Evolutionary conservation across 2,113 vertebrate species (phyloP).

Genomic region (Barnardius zonarius): DNA sequence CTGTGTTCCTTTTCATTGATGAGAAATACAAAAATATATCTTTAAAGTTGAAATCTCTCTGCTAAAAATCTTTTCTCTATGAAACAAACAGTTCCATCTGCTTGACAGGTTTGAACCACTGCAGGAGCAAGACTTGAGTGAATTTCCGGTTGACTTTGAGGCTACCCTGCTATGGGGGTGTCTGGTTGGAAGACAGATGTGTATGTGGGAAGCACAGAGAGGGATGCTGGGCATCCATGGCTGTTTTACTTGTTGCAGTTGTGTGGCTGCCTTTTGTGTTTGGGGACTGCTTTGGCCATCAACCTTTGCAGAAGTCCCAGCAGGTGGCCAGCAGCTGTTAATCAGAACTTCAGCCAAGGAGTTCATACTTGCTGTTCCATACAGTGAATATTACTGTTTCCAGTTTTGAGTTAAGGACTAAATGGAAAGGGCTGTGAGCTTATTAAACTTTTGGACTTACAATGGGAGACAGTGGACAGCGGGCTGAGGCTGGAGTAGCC

Average conservation of each 20-base stretch:
- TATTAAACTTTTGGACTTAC: neutral
- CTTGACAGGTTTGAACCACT: neutral
- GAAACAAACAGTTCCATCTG: neutral
- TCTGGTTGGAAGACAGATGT: neutral
- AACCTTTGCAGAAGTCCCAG: neutral
- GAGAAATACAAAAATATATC: neutral
- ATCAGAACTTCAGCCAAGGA: neutral
- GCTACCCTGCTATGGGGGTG: neutral
- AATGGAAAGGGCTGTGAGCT: neutral
- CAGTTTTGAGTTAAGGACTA: neutral
- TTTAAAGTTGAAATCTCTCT: neutral
- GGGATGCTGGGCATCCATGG: neutral
- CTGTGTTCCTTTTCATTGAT: neutral
- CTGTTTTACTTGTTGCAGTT: neutral
- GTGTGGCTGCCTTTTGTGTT: neutral
- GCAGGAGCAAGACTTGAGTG: neutral
- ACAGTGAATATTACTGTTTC: neutral
- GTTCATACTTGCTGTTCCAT: neutral
- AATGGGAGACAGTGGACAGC: neutral
- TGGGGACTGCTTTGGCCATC: neutral
- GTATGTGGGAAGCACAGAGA: neutral
- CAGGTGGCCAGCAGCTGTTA: neutral
- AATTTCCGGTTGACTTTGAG: neutral
- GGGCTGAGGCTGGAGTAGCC: neutral
- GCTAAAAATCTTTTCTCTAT: neutral